phyloP scores from a whole-genome alignment of 2,888 invertebrate genomes.

The Megaustenia siamemsis region DNA sequence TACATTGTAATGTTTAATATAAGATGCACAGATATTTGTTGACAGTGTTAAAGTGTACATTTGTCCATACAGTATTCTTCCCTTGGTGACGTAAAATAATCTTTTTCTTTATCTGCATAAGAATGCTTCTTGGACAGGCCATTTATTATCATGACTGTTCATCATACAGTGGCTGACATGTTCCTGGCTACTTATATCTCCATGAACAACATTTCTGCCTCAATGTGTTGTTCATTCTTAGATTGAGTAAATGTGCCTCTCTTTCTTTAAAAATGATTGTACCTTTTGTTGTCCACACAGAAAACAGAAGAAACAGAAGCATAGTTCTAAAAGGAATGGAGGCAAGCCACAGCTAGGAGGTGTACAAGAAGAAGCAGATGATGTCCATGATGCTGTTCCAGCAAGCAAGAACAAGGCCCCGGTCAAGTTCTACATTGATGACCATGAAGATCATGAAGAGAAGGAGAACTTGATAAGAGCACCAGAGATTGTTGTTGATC shows the following conservation, averaged over 20 bases:
- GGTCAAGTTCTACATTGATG: conserved; percentile 73
- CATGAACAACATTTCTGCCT: background rate
- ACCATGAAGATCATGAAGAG: conserved; percentile 63
- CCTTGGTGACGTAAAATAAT: no score
- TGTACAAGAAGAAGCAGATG: conserved; percentile 46
- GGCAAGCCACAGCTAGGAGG: conserved; percentile 47
- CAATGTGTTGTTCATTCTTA: background rate
- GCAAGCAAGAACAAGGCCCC: conserved; percentile 63
- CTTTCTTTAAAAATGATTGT: background rate
- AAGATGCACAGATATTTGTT: no score
- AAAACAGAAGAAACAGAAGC: conserved; percentile 58
- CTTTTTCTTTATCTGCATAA: no score
- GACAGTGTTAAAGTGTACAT: no score
- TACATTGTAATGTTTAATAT: no score
- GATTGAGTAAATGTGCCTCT: background rate
- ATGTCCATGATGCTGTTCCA: conserved; percentile 19
- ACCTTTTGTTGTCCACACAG: conserved; percentile 36
- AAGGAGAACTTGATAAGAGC: conserved; percentile 63
- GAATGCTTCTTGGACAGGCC: no score
- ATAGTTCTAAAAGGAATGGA: conserved; percentile 54
- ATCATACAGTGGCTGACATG: background rate
- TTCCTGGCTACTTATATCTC: background rate
- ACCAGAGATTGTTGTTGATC: conserved; percentile 73
- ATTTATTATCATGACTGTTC: no score
- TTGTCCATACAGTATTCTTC: no score